phyloP scores from a whole-genome alignment of 2,888 invertebrate species.

The Drosophila pegasa region DNA sequence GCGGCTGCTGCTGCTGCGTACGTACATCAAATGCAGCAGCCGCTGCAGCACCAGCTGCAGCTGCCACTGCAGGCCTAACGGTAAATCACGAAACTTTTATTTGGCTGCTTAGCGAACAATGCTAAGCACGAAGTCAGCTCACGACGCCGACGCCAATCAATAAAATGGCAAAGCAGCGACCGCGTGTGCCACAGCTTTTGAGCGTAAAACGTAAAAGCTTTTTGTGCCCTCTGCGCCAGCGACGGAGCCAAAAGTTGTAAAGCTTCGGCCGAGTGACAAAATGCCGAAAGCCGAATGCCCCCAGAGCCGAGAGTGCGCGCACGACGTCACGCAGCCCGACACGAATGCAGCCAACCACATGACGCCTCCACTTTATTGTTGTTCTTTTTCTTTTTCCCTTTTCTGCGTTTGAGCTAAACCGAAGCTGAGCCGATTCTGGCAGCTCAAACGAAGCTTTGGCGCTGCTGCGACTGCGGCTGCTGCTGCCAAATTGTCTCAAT shows the following conservation, averaged over 20 bases:
- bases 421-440: slow-evolving; percentile 52
- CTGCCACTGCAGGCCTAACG: slow-evolving; percentile 37
- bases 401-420: slow-evolving; percentile 53
- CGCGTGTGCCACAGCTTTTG: slow-evolving; percentile 46
- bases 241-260: slow-evolving; percentile 44
- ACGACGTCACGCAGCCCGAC: not conserved
- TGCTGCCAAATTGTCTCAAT: slow-evolving; percentile 63
- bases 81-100: slow-evolving; percentile 29
- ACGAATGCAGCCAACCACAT: slow-evolving; percentile 64
- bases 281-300: slow-evolving; percentile 12
- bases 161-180: slow-evolving; percentile 42
- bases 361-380: slow-evolving; percentile 36
- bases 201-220: slow-evolving; percentile 65
- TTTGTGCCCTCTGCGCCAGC: slow-evolving; percentile 10
- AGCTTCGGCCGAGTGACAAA: slow-evolving; percentile 31
- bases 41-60: slow-evolving; percentile 10
- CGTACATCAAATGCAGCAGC: slow-evolving; percentile 47
- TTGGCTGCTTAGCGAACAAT: slow-evolving; percentile 47
- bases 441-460: slow-evolving; percentile 50
- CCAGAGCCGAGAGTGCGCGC: slow-evolving; percentile 7
- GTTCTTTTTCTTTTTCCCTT: slow-evolving; percentile 7
- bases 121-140: slow-evolving; percentile 38
- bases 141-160: slow-evolving; percentile 52
- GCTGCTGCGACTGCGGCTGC: slow-evolving; percentile 11
- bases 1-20: slow-evolving; percentile 31